Conservation (phyloP, 2,113 vertebrate species). For the Dermatemys mawii region DNA sequence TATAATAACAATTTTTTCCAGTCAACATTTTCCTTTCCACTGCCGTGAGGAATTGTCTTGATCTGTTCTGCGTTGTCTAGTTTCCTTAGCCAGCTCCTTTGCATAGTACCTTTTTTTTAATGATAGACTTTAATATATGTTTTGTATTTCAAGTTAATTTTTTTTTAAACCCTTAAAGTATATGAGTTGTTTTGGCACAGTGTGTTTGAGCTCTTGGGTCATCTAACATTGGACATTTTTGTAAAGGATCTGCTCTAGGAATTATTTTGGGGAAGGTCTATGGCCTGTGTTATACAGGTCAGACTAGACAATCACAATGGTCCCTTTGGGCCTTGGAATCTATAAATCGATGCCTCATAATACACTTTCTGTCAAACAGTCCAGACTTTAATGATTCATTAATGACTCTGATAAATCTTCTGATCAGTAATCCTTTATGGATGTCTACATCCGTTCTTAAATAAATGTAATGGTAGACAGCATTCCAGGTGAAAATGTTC, state of each 20-base stretch:
- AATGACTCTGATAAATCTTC: background rate
- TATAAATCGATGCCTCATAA: background rate
- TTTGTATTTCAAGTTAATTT: background rate
- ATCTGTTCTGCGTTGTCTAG: background rate
- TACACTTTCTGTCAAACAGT: fast-evolving
- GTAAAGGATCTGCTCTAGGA: background rate
- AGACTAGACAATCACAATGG: background rate
- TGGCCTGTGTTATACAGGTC: background rate
- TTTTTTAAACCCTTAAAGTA: fast-evolving
- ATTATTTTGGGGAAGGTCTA: background rate
- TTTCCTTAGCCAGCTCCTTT: fast-evolving
- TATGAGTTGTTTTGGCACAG: background rate
- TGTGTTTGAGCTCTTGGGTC: background rate
- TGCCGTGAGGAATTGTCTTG: fast-evolving
- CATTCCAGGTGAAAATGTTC: background rate
- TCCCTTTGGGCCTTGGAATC: background rate
- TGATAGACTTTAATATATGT: background rate
- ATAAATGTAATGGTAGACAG: background rate
- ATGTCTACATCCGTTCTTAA: background rate
- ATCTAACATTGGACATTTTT: background rate
- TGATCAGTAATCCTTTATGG: background rate
- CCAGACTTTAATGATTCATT: background rate
- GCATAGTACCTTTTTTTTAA: background rate
- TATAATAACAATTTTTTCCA: background rate
- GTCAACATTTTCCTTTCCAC: background rate